Evolutionary conservation across 2,113 vertebrate genomes (phyloP).

Genomic region (Cardinalis cardinalis): DNA sequence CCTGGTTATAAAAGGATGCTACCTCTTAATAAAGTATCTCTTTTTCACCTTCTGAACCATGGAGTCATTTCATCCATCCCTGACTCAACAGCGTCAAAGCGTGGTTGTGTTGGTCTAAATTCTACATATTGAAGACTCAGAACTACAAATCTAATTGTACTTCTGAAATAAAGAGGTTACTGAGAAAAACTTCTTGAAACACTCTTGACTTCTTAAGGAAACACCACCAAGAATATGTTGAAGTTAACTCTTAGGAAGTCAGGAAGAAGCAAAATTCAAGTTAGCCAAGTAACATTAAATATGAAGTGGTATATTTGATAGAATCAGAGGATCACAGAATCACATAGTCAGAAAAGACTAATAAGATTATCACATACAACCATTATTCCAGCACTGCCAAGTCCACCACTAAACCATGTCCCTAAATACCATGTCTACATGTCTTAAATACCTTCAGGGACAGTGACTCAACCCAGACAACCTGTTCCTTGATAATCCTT

Average conservation of each 20-base stretch:
- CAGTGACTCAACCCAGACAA: neutral
- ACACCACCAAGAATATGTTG: neutral
- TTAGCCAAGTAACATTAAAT: neutral
- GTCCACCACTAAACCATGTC: neutral
- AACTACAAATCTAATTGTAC: neutral
- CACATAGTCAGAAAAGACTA: neutral
- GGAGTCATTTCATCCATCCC: too few species aligned
- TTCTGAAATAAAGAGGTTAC: constrained; percentile 16
- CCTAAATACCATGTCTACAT: neutral
- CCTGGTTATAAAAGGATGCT: too few species aligned
- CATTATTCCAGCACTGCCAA: neutral
- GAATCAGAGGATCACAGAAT: neutral
- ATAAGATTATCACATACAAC: neutral
- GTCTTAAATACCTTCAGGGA: neutral
- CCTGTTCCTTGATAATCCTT: neutral
- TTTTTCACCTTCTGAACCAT: too few species aligned
- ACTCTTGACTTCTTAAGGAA: neutral
- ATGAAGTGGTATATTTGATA: neutral
- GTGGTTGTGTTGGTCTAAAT: neutral
- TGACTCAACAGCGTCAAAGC: too few species aligned
- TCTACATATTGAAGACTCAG: neutral
- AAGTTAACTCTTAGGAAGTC: neutral
- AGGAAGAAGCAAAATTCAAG: neutral
- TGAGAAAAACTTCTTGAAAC: constrained; percentile 14
- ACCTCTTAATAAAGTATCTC: too few species aligned